Conservation (phyloP, 1,140 invertebrate genomes). For the Listronotus oregonensis region DNA sequence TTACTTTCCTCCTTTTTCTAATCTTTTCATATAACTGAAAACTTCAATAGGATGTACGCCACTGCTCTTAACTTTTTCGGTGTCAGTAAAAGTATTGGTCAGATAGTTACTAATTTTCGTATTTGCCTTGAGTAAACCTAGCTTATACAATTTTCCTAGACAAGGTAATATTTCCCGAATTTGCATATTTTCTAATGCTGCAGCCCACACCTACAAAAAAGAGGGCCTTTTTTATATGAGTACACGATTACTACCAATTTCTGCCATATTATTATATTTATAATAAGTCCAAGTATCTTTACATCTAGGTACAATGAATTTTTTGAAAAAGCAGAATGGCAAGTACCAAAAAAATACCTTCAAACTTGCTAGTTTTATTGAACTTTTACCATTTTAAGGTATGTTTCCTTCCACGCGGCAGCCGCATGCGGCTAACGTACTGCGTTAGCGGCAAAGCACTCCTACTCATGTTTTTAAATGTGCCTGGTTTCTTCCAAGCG, state of each 20-base stretch:
- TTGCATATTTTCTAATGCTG: constrained; percentile 46
- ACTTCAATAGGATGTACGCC: constrained; percentile 66
- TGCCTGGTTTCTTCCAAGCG: too few relatives aligned
- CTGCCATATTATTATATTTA: background rate
- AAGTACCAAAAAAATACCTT: too few relatives aligned
- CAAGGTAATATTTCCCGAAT: constrained; percentile 42
- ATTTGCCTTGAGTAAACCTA: constrained; percentile 44
- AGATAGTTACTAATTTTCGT: constrained; percentile 52
- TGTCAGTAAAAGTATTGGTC: constrained; percentile 55
- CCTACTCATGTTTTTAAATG: too few relatives aligned
- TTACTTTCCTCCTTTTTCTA: constrained; percentile 62
- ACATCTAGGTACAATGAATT: too few relatives aligned
- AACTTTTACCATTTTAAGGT: too few relatives aligned
- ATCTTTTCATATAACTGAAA: constrained; percentile 62
- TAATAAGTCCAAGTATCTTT: too few relatives aligned
- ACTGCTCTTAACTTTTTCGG: constrained; percentile 56
- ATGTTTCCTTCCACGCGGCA: too few relatives aligned
- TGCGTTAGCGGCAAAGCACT: too few relatives aligned
- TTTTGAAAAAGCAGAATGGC: too few relatives aligned
- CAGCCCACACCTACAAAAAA: constrained; percentile 46
- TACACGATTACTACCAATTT: background rate
- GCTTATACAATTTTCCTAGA: constrained; percentile 48
- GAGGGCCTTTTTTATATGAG: background rate
- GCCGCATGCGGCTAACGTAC: too few relatives aligned
- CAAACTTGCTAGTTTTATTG: too few relatives aligned